phyloP scores from a whole-genome alignment of 2,113 vertebrate species.

The Sylvietta virens region DNA sequence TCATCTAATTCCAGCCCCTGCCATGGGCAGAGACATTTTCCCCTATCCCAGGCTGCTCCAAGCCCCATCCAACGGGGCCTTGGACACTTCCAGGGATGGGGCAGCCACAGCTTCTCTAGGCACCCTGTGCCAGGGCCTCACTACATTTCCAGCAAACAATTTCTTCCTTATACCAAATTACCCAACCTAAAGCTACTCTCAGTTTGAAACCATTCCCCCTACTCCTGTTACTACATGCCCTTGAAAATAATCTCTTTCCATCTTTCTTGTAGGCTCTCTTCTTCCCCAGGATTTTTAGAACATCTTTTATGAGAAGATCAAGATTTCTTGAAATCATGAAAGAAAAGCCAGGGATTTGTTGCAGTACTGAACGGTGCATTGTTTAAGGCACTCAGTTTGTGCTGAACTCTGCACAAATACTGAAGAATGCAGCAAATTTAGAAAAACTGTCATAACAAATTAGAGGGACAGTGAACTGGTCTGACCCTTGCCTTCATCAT shows the following conservation, averaged over 20 bases:
- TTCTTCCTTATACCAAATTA: not conserved
- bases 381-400: not conserved
- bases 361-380: not conserved
- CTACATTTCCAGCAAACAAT: not conserved
- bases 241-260: not conserved
- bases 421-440: not conserved
- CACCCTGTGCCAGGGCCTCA: not conserved
- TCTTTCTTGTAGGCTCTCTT: not conserved
- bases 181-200: not conserved
- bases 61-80: not conserved
- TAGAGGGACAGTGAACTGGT: not conserved
- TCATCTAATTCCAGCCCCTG: not conserved
- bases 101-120: not conserved
- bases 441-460: not conserved
- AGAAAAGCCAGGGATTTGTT: not conserved
- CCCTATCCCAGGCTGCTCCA: not conserved
- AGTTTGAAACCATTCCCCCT: not conserved
- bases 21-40: not conserved
- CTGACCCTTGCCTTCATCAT: not conserved
- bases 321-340: not conserved
- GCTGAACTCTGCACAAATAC: not conserved
- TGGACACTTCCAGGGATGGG: not conserved
- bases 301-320: not conserved
- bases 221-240: not conserved
- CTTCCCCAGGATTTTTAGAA: fast-evolving